phyloP scores from a whole-genome alignment of 2,888 invertebrate genomes.

The Archips crataeganus region DNA sequence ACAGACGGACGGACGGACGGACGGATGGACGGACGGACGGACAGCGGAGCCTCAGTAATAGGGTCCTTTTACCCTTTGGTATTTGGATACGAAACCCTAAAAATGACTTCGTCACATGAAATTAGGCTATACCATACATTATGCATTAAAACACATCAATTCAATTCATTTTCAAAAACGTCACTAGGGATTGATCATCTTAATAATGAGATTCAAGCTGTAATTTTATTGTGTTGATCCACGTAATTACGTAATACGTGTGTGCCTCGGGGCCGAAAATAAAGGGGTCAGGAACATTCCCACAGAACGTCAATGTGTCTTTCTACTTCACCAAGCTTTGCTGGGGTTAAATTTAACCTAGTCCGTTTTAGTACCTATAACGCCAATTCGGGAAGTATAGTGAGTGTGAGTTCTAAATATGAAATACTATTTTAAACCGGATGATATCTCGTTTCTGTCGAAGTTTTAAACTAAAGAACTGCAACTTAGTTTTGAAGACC shows the following conservation, averaged over 20 bases:
- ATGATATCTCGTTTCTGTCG: background rate
- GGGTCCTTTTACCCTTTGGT: no score
- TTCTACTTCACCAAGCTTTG: background rate
- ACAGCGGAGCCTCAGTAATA: no score
- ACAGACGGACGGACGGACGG: no score
- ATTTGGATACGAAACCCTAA: no score
- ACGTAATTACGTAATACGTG: background rate
- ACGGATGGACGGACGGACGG: no score
- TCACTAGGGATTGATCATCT: background rate
- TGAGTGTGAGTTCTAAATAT: slow-evolving; percentile 1
- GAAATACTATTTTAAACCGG: background rate
- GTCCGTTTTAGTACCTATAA: slow-evolving; percentile 7
- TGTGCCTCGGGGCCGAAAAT: no score
- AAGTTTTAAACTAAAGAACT: background rate
- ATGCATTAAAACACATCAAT: background rate
- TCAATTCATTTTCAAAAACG: background rate
- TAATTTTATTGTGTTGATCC: background rate
- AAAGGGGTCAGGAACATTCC: background rate
- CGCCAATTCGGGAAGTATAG: slow-evolving; percentile 14
- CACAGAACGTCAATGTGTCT: background rate
- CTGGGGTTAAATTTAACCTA: background rate
- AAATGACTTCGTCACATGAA: no score
- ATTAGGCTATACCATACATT: no score
- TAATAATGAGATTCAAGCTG: background rate
- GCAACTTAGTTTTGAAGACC: background rate